Evolutionary conservation across 2,797 vertebrate genomes (phyloP).

Genomic region (Urophycis tenuis): DNA sequence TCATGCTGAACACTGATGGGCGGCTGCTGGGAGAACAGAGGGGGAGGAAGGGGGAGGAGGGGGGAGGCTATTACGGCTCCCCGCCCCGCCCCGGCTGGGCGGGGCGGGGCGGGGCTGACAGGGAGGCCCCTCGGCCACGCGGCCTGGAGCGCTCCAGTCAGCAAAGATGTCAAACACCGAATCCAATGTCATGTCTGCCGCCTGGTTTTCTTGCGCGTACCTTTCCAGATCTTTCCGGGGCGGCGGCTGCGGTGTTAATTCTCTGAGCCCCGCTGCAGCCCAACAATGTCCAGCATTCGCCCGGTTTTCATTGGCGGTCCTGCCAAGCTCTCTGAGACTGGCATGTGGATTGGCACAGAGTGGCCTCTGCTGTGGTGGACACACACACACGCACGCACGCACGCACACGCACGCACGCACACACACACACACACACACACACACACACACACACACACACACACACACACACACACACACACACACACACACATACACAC

Average conservation of each 20-base stretch:
- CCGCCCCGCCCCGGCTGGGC: too few relatives aligned
- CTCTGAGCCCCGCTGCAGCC: not conserved
- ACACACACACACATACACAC: not conserved
- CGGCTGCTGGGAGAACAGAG: constrained; percentile 1
- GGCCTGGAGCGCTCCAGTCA: too few relatives aligned
- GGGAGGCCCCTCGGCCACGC: too few relatives aligned
- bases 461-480: not conserved
- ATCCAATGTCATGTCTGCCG: too few relatives aligned
- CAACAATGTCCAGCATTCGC: not conserved
- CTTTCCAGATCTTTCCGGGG: not conserved
- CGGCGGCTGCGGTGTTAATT: not conserved
- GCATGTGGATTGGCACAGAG: not conserved
- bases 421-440: constrained; percentile 25
- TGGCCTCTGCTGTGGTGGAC: too few relatives aligned
- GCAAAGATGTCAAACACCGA: too few relatives aligned
- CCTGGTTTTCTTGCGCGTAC: too few relatives aligned
- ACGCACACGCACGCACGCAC: constrained; percentile 21
- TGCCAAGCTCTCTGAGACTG: not conserved
- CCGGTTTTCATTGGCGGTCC: not conserved
- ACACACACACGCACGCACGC: constrained; percentile 1
- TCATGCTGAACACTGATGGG: constrained; percentile 31
- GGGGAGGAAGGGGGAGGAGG: too few relatives aligned
- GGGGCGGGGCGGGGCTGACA: too few relatives aligned
- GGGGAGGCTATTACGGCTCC: too few relatives aligned
- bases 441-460: constrained; percentile 5